phyloP scores from a whole-genome alignment of 2,113 vertebrate genomes.

The Craseonycteris thonglongyai region DNA sequence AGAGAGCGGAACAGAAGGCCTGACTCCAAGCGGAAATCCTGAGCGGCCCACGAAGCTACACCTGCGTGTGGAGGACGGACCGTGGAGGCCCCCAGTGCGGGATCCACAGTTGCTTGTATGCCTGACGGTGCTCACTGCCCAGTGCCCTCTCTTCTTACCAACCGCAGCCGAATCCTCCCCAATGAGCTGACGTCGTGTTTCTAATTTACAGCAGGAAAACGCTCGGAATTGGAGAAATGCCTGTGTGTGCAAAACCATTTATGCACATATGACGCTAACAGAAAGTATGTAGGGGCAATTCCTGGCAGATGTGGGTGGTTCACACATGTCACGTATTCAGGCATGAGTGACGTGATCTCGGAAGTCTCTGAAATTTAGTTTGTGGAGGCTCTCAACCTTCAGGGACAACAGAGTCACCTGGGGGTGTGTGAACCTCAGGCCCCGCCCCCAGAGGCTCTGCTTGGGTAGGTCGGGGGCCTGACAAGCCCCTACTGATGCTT shows the following conservation, averaged over 20 bases:
- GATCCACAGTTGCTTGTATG: not conserved
- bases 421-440: not conserved
- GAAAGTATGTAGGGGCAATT: not conserved
- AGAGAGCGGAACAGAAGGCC: not conserved
- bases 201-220: not conserved
- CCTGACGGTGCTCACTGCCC: not conserved
- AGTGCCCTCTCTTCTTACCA: not conserved
- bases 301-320: not conserved
- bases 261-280: not conserved
- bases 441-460: not conserved
- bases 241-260: not conserved
- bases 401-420: not conserved
- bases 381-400: not conserved
- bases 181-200: not conserved
- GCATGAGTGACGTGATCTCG: no score
- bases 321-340: not conserved
- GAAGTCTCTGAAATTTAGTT: not conserved
- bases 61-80: no score
- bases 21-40: not conserved
- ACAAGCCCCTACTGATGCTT: not conserved
- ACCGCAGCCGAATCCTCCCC: not conserved
- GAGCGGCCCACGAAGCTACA: not conserved
- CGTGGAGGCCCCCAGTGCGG: no score
- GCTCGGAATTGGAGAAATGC: not conserved
- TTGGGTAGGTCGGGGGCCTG: not conserved